Evolutionary conservation across 2,113 vertebrate genomes (phyloP).

Genomic region (Silurus asotus): DNA sequence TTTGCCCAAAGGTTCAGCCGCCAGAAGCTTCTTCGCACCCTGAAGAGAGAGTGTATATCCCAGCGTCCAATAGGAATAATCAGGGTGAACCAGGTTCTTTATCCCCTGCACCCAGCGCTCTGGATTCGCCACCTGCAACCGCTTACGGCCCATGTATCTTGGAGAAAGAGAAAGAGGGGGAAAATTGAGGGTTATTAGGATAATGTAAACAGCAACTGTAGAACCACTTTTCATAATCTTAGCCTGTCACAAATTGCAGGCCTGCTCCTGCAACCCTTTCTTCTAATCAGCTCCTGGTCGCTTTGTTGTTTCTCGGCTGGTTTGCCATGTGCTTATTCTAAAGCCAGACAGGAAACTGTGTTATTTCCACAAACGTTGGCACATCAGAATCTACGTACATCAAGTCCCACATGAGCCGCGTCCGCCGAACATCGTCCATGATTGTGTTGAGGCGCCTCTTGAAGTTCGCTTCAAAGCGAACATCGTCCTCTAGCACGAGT

Average conservation of each 20-base stretch:
- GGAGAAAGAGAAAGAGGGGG: background rate
- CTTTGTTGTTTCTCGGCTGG: conserved; percentile 21
- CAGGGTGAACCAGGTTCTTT: conserved; percentile 86
- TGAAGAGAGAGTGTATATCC: conserved; percentile 87
- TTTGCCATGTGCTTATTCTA: background rate
- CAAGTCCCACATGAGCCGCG: conserved; percentile 90
- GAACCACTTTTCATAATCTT: conserved; percentile 11
- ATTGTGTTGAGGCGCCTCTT: conserved; percentile 82
- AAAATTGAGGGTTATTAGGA: background rate
- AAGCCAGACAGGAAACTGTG: background rate
- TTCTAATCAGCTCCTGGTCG: background rate
- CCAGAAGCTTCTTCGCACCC: conserved; percentile 86
- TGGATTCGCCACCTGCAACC: conserved; percentile 89
- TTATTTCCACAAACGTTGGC: background rate
- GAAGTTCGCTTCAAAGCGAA: conserved; percentile 92
- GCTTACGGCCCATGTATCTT: conserved; percentile 93
- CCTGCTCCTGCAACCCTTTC: conserved; percentile 11
- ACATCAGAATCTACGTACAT: conserved; percentile 78
- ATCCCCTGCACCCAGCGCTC: conserved; percentile 87
- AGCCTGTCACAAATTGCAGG: conserved; percentile 16
- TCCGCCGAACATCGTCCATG: conserved; percentile 79
- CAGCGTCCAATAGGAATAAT: conserved; percentile 97
- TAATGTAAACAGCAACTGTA: conserved; percentile 13
- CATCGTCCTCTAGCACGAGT: conserved; percentile 90
- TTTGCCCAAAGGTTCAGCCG: conserved; percentile 82